phyloP scores from a whole-genome alignment of 1,140 invertebrate species.

The Camponotus floridanus region DNA sequence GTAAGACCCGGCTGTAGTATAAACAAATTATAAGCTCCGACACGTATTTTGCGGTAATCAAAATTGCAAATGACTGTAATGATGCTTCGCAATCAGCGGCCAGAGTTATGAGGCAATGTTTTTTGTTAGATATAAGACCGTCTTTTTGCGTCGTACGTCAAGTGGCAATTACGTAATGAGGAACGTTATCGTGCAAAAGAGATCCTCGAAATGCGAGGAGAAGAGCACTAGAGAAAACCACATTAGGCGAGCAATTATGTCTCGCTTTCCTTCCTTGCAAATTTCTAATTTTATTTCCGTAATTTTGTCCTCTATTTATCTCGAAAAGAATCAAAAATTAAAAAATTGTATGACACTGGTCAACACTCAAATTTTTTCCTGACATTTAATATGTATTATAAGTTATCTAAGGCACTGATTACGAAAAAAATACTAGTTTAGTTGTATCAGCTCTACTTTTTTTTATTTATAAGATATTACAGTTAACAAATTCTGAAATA shows the following conservation, averaged over 20 bases:
- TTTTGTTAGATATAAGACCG: not conserved
- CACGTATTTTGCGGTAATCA: conserved; percentile 34
- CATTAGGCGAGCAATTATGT: not conserved
- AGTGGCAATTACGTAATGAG: conserved; percentile 25
- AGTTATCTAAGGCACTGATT: too few species aligned
- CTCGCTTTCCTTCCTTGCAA: not conserved
- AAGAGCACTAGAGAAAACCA: not conserved
- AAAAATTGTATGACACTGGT: not conserved
- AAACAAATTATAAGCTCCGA: conserved; percentile 29
- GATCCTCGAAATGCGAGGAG: not conserved
- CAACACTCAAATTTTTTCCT: too few species aligned
- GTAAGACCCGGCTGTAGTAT: not conserved
- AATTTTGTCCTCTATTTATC: not conserved
- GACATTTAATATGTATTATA: too few species aligned
- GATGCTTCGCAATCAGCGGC: conserved; percentile 22
- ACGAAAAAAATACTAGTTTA: too few species aligned
- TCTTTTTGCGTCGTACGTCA: conserved; percentile 35
- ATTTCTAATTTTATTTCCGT: not conserved
- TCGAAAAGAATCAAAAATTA: not conserved
- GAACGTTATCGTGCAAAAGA: conserved; percentile 8
- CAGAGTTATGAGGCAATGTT: conserved; percentile 41
- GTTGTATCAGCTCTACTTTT: too few species aligned
- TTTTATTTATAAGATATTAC: too few species aligned
- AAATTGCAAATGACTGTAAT: conserved; percentile 50
- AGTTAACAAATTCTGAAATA: too few species aligned